Evolutionary conservation across 2,888 invertebrate species (phyloP), one percentile per base, ranked within the genome.

Genomic region (Nemotelus nigrinus): DNA sequence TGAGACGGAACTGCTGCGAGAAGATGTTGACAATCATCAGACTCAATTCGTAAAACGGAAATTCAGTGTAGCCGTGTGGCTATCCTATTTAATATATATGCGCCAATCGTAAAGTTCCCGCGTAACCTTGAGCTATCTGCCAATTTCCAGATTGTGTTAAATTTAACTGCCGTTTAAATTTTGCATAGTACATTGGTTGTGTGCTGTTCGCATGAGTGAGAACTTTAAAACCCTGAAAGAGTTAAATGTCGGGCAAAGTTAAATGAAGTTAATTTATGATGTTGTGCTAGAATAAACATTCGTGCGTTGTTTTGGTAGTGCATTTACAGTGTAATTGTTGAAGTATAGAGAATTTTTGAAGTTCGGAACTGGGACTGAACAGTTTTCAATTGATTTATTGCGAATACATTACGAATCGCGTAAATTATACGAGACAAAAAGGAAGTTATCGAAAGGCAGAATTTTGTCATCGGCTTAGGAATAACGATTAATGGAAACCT

Each of bases 91-190:
- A 63, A 6, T 43, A 10, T 8, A 50, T 50, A 43, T 63, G 63
- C 8, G 43, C 60, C 43, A 41, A 41, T 41, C 5, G 43, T 25
- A 43, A 41, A 43, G 5, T 10, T 41, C 50, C 50, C 3, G 39
- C 10, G 25, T 48, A 50, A 68, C 67, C 67, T 68, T 68, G 67
- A 48, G 25, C 48, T 68, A 25, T 68, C 67, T 39, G 44, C 67
- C 50, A 48, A 50, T 25, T 48, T n/a, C 10, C 10, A 45, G 50
- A n/a, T 25, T 68, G 25, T 25, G 25, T 68, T 48, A 68, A 68
- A 48, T 68, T 68, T 68, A 68, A 68, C 67, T 68, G 50, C 48
- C 50, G 50, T 68, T 68, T 50, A 68, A 68, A 50, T 68, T 68
- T 68, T 48, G 8, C 44, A 47, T 3, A 3, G 45, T 25, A 63